Evolutionary conservation across 2,888 invertebrate genomes (phyloP), one percentile per base, ranked within the genome.

Genomic region (Ophraella communa): DNA sequence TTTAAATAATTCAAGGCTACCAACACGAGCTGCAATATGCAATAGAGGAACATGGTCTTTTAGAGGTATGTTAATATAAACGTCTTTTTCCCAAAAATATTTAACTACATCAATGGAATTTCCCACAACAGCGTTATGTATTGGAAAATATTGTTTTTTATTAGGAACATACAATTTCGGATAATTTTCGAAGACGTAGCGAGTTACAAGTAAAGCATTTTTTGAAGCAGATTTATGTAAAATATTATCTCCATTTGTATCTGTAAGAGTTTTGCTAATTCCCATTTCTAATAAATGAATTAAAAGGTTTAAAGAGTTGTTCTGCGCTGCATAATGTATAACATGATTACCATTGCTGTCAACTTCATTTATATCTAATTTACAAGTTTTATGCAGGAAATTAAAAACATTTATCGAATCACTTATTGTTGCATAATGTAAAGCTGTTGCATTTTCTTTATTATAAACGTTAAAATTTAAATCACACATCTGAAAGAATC

Each of bases 281-380:
- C 53, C 60, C 1, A 1, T 3, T 14, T 42, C 30, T 18, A 53
- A 24, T 18, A 60, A 47, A 33, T 53, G 30, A 21, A 23, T 24
- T 7, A 60, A 2, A 7, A 42, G 18, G 5, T 42, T 20, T 8
- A 53, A 30, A 23, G 52, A 42, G 27, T 44, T 21, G 7, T 7
- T 30, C 21, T 27, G 18, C 11, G 53, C 60, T 17, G 60, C 44
- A 21, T 20, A 17, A 20, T 60, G 60, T 30, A 60, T 53, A 4
- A 27, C 23, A 10, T 18, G 39, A 8, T 20, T 30, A 4, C 60
- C 60, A 30, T 4, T 39, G 11, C 18, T 20, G 14, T 60, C 51
- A 4, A 24, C 7, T 14, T 10, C 18, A 10, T 18, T 10, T n/a
- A 44, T 20, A 14, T 39, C 14, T 2, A 27, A n/a, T 1, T 21